These are phyloP conservation scores for Circaetus gallicus DNA, from an alignment of 2,113 vertebrate species.

Conservation along the genomic window DNA sequence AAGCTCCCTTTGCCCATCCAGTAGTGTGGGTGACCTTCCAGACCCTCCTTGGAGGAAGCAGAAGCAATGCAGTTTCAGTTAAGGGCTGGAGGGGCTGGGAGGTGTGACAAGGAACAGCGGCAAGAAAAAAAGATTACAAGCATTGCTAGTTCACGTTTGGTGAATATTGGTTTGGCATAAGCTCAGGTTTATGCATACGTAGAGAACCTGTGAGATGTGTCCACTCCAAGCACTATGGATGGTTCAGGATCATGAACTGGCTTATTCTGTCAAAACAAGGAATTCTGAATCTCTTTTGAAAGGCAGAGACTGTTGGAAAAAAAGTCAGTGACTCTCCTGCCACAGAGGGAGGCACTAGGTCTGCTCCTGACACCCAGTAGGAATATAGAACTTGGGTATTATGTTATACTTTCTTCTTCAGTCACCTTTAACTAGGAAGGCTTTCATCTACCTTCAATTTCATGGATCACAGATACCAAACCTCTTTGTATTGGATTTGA, in stretches of 20 bases:
- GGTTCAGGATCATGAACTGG: background rate
- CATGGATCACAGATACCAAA: background rate
- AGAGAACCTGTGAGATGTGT: background rate
- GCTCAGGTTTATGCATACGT: background rate
- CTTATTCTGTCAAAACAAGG: background rate
- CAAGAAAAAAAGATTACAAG: background rate
- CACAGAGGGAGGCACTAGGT: background rate
- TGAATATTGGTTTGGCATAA: background rate
- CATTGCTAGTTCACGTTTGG: background rate
- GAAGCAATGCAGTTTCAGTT: background rate
- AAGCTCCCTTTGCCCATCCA: background rate
- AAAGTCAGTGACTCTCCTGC: background rate
- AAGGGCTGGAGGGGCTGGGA: background rate
- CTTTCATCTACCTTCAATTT: background rate
- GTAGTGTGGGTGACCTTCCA: background rate
- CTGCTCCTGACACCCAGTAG: background rate
- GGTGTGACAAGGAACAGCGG: background rate
- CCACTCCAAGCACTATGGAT: background rate
- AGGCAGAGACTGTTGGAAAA: background rate
- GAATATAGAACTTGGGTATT: background rate
- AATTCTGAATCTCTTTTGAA: background rate
- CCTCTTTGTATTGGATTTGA: background rate
- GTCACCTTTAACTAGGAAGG: background rate
- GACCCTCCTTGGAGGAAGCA: background rate
- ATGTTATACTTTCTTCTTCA: background rate